Evolutionary conservation across 2,113 vertebrate genomes (phyloP).

Genomic region (Sceloporus tristichus): DNA sequence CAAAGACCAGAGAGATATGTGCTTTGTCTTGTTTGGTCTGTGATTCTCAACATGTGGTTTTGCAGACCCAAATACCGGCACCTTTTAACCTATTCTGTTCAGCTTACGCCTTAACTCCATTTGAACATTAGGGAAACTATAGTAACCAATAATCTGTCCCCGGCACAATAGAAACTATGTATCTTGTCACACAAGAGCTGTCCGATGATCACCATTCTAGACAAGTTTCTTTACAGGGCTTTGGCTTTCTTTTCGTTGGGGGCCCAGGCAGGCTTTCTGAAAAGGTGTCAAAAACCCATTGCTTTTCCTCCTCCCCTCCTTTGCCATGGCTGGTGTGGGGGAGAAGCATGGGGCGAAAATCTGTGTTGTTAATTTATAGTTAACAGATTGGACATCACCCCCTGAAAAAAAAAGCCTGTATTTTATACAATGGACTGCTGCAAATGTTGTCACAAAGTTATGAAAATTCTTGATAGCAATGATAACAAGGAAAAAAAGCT

Average conservation of each 20-base stretch:
- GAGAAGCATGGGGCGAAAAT: slow-evolving; percentile 44
- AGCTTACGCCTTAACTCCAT: slow-evolving; percentile 97
- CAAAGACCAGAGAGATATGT: slow-evolving; percentile 91
- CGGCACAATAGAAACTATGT: slow-evolving; percentile 99
- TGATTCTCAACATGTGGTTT: slow-evolving; percentile 99
- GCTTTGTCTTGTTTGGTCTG: slow-evolving; percentile 92
- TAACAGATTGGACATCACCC: slow-evolving; percentile 87
- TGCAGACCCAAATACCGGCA: slow-evolving; percentile 94
- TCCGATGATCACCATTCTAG: slow-evolving; percentile 88
- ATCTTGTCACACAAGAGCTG: slow-evolving; percentile 98
- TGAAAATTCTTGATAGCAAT: slow-evolving; percentile 76
- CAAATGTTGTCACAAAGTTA: slow-evolving; percentile 84
- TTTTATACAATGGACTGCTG: slow-evolving; percentile 59
- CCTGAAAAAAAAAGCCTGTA: slow-evolving; percentile 43
- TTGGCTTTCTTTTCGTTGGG: slow-evolving; percentile 84
- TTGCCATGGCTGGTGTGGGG: slow-evolving; percentile 20
- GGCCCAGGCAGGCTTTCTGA: slow-evolving; percentile 83
- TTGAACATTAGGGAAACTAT: slow-evolving; percentile 99
- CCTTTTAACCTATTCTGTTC: slow-evolving; percentile 99
- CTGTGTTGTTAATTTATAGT: slow-evolving; percentile 90
- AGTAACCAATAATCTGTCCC: slow-evolving; percentile 99
- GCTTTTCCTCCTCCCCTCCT: slow-evolving; percentile 67
- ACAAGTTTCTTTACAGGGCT: slow-evolving; percentile 93
- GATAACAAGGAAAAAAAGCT: slow-evolving; percentile 56
- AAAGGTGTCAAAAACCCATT: slow-evolving; percentile 85